Evolutionary conservation across 2,797 vertebrate species (phyloP).

Genomic region (Sebastiscus albofasciatus): DNA sequence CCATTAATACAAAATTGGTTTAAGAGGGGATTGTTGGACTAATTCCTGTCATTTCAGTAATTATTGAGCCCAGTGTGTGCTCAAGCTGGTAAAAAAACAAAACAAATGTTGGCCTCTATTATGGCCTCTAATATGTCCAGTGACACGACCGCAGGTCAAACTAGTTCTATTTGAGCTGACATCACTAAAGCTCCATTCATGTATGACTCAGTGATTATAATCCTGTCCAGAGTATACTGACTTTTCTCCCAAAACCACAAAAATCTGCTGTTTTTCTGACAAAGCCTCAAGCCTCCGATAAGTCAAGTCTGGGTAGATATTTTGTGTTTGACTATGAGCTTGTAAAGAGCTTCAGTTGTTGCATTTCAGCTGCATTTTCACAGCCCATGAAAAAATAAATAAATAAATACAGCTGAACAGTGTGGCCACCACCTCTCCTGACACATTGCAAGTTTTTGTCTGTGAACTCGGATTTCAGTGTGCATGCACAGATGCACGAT

Average conservation of each 20-base stretch:
- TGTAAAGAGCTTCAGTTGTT: neutral
- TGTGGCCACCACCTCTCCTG: neutral
- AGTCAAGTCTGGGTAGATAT: neutral
- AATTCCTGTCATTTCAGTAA: slow-evolving; percentile 26
- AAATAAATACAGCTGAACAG: neutral
- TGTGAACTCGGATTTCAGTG: neutral
- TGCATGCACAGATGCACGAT: neutral
- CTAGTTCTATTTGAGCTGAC: neutral
- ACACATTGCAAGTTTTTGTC: neutral
- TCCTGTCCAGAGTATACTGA: neutral
- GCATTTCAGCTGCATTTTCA: neutral
- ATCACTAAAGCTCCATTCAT: neutral
- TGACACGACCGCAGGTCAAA: neutral
- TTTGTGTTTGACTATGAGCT: neutral
- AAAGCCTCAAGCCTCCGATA: neutral
- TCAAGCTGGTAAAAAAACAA: neutral
- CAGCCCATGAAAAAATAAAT: neutral
- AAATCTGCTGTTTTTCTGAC: neutral
- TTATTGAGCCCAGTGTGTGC: slow-evolving; percentile 11
- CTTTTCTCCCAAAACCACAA: neutral
- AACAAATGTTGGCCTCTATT: neutral
- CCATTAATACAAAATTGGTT: slow-evolving; percentile 10
- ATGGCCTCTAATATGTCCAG: neutral
- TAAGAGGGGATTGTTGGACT: neutral
- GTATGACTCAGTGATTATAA: neutral